Evolutionary conservation across 2,113 vertebrate genomes (phyloP).

Genomic region (Colossoma macropomum): DNA sequence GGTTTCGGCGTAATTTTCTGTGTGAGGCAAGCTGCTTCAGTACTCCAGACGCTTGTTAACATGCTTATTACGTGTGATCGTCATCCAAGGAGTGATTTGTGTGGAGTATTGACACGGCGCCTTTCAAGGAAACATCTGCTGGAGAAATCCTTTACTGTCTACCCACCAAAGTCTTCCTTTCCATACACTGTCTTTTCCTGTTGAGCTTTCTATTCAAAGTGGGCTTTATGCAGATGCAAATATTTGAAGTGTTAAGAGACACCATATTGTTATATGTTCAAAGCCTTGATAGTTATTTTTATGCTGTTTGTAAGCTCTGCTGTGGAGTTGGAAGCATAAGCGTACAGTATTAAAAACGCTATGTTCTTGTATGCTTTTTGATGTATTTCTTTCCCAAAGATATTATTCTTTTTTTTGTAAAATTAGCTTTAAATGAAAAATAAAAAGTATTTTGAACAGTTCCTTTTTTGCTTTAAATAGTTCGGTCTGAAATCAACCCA

Average conservation of each 20-base stretch:
- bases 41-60: slow-evolving; percentile 40
- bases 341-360: neutral
- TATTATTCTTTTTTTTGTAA: neutral
- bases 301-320: slow-evolving; percentile 10
- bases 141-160: slow-evolving; percentile 3
- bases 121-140: slow-evolving; percentile 29
- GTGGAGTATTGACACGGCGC: slow-evolving; percentile 33
- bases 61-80: neutral
- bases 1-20: slow-evolving; percentile 26
- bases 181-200: neutral
- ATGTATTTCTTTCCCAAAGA: neutral
- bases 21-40: neutral
- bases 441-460: neutral
- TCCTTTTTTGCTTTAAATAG: neutral
- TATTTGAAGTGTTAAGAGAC: slow-evolving; percentile 26
- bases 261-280: neutral
- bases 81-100: slow-evolving; percentile 30
- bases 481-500: neutral
- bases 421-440: neutral
- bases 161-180: neutral
- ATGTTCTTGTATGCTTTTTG: neutral
- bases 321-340: neutral
- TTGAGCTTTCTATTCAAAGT: neutral
- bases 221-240: slow-evolving; percentile 9
- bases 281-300: slow-evolving; percentile 23